Evolutionary conservation across 2,888 invertebrate genomes (phyloP), one percentile per base, ranked within the genome.

Genomic region (Clunio marinus): DNA sequence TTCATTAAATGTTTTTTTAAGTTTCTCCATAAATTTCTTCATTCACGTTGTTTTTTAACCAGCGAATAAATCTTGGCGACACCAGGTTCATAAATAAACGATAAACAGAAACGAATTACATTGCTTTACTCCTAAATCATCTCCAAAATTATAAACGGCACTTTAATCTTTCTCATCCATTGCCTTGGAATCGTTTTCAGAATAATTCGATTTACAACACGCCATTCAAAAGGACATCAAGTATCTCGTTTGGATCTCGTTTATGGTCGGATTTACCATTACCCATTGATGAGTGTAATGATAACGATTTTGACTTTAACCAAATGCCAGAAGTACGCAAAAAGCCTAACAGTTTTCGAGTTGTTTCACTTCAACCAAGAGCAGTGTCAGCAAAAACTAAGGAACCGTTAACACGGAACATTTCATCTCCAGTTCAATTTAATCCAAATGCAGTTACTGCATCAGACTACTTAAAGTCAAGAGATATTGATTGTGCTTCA

Each of bases 251-350:
- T 45, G 82, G 83, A 1, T 83, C 83, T 25, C 84, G 84, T 74
- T 78, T 85, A 72, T 83, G 84, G 27, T 84, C 84, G 73, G 86
- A 86, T 73, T 78, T 84, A 41, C 83, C 83, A n/a, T 75, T 84
- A 70, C 83, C 80, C 70, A 84, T 78, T 20, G 85, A 85, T 72
- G 84, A 84, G 73, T 84, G 82, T 72, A 81, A 80, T 69, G 81
- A 77, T n/a, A 81, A 81, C 35, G 78, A 80, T 70, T 77, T 81
- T 17, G 77, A 77, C n/a, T 51, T 51, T 17, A 51, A 51, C 17
- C 17, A 51, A 51, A 15, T 51, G 51, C 51, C 51, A 5, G 51
- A 20, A 8, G 15, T 20, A 17, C n/a, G 22, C 8, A 20, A 10
- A 7, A 51, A 20, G 17, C 17, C n/a, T 20, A 51, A 22, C 17